These are phyloP conservation scores for Ceyx cyanopectus DNA, from an alignment of 2,113 vertebrate genomes.

Conservation along the genomic window DNA sequence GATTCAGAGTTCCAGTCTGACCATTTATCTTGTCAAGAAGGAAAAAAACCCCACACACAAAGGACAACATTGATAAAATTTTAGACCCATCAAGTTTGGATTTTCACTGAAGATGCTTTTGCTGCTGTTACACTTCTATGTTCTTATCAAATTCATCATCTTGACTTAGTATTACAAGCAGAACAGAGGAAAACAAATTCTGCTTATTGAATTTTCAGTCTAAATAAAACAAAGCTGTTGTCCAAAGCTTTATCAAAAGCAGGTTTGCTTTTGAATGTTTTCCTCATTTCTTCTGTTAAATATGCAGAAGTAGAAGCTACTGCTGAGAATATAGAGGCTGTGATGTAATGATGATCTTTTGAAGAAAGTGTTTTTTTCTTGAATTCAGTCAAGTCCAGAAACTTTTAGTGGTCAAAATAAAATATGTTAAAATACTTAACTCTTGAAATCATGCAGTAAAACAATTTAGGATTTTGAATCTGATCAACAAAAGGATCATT, in stretches of 20 bases:
- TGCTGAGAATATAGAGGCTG: background rate
- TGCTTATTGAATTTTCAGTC: background rate
- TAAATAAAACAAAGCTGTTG: background rate
- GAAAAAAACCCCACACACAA: background rate
- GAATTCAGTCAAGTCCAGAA: background rate
- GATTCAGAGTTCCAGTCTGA: background rate
- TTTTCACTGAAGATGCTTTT: background rate
- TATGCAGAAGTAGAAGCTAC: background rate
- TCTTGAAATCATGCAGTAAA: background rate
- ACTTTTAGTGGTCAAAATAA: background rate
- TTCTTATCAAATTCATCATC: background rate
- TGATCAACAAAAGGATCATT: background rate
- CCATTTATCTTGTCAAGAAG: background rate
- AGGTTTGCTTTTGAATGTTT: background rate
- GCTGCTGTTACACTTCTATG: background rate
- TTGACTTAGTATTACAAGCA: background rate
- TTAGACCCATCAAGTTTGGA: background rate
- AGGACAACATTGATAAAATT: background rate
- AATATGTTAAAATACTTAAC: background rate
- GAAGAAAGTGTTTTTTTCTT: background rate
- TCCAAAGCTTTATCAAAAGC: background rate
- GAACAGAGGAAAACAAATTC: background rate
- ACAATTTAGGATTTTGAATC: background rate
- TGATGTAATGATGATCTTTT: background rate
- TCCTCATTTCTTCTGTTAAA: background rate